Conservation (phyloP, 35 echinoderm and acorn worm species). For the Chiridota heheva region DNA sequence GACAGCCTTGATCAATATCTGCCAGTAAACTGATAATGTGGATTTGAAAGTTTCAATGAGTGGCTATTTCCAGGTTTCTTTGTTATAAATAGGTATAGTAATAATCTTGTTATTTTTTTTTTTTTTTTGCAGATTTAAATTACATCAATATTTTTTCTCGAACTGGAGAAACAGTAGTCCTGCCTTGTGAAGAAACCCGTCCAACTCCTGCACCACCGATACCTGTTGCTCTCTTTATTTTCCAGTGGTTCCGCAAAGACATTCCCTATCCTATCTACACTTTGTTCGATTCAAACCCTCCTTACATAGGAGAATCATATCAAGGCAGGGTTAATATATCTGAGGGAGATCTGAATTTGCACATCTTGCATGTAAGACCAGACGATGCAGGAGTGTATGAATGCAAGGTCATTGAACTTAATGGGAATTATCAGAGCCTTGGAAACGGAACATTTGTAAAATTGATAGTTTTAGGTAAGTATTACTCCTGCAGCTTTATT, state of each 20-base stretch:
- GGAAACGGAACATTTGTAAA: constrained; percentile 79
- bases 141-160: too few relatives aligned
- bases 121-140: too few relatives aligned
- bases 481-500: too few relatives aligned
- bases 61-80: too few relatives aligned
- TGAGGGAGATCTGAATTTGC: constrained; percentile 1
- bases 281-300: constrained; percentile 29
- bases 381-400: constrained; percentile 63
- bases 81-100: too few relatives aligned
- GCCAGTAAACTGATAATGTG: too few relatives aligned
- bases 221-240: constrained; percentile 46
- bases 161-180: constrained; percentile 51
- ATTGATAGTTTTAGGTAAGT: constrained; percentile 68
- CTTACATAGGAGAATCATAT: constrained; percentile 37
- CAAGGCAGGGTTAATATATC: constrained; percentile 41
- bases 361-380: constrained; percentile 10
- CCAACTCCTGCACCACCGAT: constrained; percentile 56
- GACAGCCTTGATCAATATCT: too few relatives aligned
- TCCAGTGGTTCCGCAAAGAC: constrained; percentile 65
- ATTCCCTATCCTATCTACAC: constrained; percentile 53
- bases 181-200: constrained; percentile 56
- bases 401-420: constrained; percentile 56
- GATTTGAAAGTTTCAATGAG: too few relatives aligned
- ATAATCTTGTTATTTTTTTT: too few relatives aligned
- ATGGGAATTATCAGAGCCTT: constrained; percentile 25